These are phyloP conservation scores for Cantharis rustica DNA, from an alignment of 2,888 invertebrate species.

Conservation along the genomic window DNA sequence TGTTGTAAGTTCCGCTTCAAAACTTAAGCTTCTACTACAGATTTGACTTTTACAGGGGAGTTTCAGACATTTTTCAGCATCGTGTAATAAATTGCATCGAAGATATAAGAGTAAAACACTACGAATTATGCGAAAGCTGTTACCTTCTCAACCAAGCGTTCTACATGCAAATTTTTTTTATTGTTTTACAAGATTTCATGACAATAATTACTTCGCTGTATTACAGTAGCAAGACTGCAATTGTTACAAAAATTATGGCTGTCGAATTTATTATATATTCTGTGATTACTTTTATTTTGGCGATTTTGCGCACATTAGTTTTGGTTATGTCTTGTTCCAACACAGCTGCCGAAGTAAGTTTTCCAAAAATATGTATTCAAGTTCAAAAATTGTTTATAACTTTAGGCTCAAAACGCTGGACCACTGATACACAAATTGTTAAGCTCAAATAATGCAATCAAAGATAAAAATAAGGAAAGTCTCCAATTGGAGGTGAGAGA, in stretches of 20 bases:
- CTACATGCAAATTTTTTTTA: constrained; percentile 2
- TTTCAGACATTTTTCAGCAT: background rate
- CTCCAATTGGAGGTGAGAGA: constrained; percentile 1
- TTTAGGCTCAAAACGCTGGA: background rate
- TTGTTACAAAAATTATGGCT: background rate
- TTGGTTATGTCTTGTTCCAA: background rate
- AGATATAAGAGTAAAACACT: constrained; percentile 4
- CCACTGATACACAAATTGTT: background rate
- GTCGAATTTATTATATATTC: background rate
- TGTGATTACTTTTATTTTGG: background rate
- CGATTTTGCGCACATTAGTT: background rate
- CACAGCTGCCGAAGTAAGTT: background rate
- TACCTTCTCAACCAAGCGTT: background rate
- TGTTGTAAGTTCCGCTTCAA: background rate
- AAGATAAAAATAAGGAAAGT: background rate
- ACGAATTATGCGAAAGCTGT: constrained; percentile 1
- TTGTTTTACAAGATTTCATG: constrained; percentile 4
- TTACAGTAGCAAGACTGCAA: background rate
- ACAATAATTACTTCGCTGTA: constrained; percentile 3
- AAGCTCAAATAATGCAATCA: background rate
- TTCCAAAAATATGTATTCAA: too few species aligned
- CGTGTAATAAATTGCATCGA: background rate
- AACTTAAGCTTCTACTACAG: background rate
- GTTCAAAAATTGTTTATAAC: background rate
- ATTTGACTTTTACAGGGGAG: background rate